Percentiles rank a stretch among this genome's conserved stretches.
These are phyloP conservation scores for Gonioctena quinquepunctata DNA, from an alignment of 1,140 invertebrate genomes.

Conservation along the genomic window DNA sequence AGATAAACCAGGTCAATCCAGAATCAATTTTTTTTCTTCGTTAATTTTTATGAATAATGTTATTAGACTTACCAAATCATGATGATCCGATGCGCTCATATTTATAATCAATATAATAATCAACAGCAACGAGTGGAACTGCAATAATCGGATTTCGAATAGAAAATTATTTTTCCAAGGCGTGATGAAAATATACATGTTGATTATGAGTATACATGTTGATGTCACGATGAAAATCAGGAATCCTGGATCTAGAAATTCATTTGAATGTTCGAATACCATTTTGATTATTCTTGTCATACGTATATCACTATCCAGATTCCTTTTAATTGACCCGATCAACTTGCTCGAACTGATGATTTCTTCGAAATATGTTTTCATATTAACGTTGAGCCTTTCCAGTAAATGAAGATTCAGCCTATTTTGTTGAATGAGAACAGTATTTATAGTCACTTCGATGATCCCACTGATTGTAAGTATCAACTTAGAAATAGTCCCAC, in stretches of 20 bases:
- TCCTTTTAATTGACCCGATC: background rate
- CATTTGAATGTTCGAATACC: background rate
- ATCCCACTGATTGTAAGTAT: background rate
- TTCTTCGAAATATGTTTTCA: background rate
- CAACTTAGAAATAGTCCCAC: background rate
- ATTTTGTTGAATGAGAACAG: background rate
- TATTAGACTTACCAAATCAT: no score
- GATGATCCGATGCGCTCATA: no score
- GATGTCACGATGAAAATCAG: background rate
- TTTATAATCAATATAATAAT: background rate
- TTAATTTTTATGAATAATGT: no score
- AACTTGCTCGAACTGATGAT: background rate
- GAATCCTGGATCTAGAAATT: background rate
- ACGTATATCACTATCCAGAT: background rate
- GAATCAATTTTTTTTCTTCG: no score
- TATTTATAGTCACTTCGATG: background rate
- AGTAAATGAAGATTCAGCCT: background rate
- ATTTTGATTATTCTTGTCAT: background rate
- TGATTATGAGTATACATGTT: background rate
- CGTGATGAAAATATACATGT: background rate
- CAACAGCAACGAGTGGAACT: background rate
- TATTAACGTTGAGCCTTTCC: background rate
- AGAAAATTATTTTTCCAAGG: background rate
- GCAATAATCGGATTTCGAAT: background rate
- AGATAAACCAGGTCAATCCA: no score